Evolutionary conservation across 2,888 invertebrate species (phyloP).

Genomic region (Scaeva pyrastri): DNA sequence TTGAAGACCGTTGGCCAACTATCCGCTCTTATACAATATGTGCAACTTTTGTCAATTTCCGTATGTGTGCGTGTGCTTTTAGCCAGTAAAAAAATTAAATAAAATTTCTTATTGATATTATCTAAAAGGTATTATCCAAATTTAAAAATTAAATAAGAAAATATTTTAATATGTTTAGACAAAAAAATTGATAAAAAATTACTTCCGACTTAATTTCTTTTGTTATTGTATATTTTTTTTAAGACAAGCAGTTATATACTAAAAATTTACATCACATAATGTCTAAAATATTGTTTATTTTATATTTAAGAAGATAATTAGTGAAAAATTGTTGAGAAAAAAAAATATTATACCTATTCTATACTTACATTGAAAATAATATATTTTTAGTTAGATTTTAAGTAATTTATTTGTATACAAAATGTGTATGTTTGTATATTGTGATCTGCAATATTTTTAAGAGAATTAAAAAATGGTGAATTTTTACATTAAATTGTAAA

Average conservation of each 20-base stretch:
- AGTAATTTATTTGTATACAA: constrained; percentile 75
- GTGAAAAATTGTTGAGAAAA: constrained; percentile 38
- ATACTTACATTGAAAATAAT: not conserved
- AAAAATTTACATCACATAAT: constrained; percentile 71
- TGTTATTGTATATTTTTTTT: constrained; percentile 8
- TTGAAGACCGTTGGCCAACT: not conserved
- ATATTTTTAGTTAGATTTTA: constrained; percentile 52
- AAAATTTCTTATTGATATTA: not conserved
- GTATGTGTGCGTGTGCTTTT: constrained; percentile 49
- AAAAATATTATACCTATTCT: not conserved
- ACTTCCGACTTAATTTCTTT: not conserved
- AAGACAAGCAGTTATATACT: constrained; percentile 44
- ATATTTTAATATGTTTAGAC: not conserved
- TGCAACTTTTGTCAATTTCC: constrained; percentile 69
- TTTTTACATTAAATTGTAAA: constrained; percentile 44
- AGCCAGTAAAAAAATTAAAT: constrained; percentile 9
- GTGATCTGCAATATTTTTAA: constrained; percentile 56
- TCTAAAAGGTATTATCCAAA: not conserved
- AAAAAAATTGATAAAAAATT: not conserved
- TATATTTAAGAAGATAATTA: constrained; percentile 28
- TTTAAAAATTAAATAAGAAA: not conserved
- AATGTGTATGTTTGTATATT: constrained; percentile 49
- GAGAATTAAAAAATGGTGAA: constrained; percentile 48
- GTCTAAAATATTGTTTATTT: constrained; percentile 43
- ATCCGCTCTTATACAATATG: constrained; percentile 30